A percentile compares a stretch with the other conserved stretches of the same genome.
phyloP scores from a whole-genome alignment of 2,888 invertebrate genomes.

The Bimastos eiseni region DNA sequence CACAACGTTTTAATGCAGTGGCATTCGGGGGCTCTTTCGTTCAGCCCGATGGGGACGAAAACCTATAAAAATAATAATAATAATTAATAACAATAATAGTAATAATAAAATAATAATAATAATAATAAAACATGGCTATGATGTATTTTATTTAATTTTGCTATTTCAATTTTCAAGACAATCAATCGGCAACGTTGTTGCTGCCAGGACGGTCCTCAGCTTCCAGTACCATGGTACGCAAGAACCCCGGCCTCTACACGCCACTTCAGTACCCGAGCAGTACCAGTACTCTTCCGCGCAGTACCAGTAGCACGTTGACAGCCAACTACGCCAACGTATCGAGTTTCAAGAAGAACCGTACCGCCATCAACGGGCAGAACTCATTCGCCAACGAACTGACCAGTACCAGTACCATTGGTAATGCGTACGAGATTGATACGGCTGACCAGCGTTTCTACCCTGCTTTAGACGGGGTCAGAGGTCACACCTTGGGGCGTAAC shows the following conservation, averaged over 20 bases:
- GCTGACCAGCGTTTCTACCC: slow-evolving; percentile 6
- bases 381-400: background rate
- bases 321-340: slow-evolving; percentile 16
- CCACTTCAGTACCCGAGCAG: background rate
- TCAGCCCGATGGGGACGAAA: no score
- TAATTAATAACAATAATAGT: no score
- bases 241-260: background rate
- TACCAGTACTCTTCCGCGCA: slow-evolving; percentile 13
- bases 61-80: no score
- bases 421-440: background rate
- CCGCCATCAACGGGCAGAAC: background rate
- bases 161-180: background rate
- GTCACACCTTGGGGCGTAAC: background rate
- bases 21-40: no score
- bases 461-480: background rate
- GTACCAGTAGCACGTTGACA: background rate
- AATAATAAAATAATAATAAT: no score
- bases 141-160: background rate
- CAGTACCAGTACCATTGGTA: background rate
- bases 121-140: background rate
- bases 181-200: background rate
- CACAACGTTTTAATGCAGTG: no score
- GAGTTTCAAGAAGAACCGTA: background rate
- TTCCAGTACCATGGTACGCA: slow-evolving; percentile 13
- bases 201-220: background rate